Percentiles rank a stretch among this genome's conserved stretches.
Conservation (phyloP, 92 coral and sea anemone genomes). For the Zoanthus solanderi region DNA sequence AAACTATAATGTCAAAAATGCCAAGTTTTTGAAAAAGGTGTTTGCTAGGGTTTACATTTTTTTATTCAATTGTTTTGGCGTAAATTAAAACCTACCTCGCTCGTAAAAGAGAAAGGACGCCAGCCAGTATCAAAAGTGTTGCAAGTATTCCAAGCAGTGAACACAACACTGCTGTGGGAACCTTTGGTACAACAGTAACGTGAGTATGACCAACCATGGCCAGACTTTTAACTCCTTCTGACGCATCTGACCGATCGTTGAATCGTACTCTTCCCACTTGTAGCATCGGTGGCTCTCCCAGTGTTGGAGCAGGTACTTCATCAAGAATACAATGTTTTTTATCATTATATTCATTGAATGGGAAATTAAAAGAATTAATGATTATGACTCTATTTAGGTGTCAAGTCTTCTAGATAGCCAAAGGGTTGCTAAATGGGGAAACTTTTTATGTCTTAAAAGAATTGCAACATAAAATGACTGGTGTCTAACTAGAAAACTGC, state of each 20-base stretch:
- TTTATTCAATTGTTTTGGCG: too few species aligned
- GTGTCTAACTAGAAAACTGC: too few species aligned
- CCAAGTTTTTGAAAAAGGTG: too few species aligned
- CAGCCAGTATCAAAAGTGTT: not conserved
- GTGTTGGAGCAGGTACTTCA: not conserved
- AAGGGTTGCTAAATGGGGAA: too few species aligned
- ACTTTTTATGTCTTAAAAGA: too few species aligned
- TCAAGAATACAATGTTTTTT: not conserved
- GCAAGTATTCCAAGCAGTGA: constrained; percentile 11
- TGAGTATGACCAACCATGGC: constrained; percentile 30
- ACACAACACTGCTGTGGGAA: constrained; percentile 13
- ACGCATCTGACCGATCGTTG: not conserved
- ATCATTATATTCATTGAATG: too few species aligned
- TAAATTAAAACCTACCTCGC: constrained; percentile 16
- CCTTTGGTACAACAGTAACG: constrained; percentile 20
- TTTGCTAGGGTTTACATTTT: too few species aligned
- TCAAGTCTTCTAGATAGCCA: too few species aligned
- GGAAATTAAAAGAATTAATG: too few species aligned
- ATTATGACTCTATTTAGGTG: too few species aligned
- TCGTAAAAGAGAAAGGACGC: constrained; percentile 1
- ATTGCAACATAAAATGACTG: too few species aligned
- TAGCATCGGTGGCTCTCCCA: not conserved
- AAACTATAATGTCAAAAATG: too few species aligned
- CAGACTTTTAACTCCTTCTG: constrained; percentile 20
- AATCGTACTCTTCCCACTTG: not conserved